Base-by-base conservation (phyloP, 35 echinoderm and acorn worm genomes). In the Antedon bifida region DNA sequence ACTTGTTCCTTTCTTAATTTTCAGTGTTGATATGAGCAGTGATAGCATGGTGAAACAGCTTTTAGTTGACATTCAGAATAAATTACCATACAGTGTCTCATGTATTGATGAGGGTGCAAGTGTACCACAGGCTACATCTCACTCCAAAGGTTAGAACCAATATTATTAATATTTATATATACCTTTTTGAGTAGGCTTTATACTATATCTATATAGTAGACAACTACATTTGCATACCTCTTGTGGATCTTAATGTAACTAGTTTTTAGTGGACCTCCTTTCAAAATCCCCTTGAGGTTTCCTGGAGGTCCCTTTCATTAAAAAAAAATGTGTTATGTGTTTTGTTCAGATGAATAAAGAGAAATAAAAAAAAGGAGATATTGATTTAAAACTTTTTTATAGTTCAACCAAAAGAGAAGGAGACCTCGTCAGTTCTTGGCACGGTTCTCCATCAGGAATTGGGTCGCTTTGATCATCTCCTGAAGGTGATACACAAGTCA, bases 21-120 rank as follows among this genome's bases (percentile, higher is more conserved):
- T 29, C 79, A 99, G 95, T 4, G 87, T 85, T 32, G 90, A 88
- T 5, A 92, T 89, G 78, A 97, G 90, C 45, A 86, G 86, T 51
- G 94, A 97, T 80, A 82, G 87, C 0, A 84, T 99, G 34, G 95
- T 99, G 13, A 77, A 93, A 46, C 91, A 99, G 82, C 42, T 99
- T 1, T 77, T 88, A 29, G 85, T 86, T 74, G 95, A 99, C 5
- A 99, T 99, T 75, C 88, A 88, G 38, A 88, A 82, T 17, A 88
- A 88, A 46, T 82, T 99, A 14, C 91, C 95, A 31, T 28, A 33
- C 51, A 99, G 75, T 74, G 92, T 99, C 73, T 45, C 74, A 26
- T 78, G 84, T 34, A 85, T 93, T n/a, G 91, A 83, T 29, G 91
- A 86, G 11, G 33, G 0, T 21, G 34, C 14, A 9, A 39, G 34